phyloP scores from a whole-genome alignment of 1,140 invertebrate species.

The Amphibalanus amphitrite region DNA sequence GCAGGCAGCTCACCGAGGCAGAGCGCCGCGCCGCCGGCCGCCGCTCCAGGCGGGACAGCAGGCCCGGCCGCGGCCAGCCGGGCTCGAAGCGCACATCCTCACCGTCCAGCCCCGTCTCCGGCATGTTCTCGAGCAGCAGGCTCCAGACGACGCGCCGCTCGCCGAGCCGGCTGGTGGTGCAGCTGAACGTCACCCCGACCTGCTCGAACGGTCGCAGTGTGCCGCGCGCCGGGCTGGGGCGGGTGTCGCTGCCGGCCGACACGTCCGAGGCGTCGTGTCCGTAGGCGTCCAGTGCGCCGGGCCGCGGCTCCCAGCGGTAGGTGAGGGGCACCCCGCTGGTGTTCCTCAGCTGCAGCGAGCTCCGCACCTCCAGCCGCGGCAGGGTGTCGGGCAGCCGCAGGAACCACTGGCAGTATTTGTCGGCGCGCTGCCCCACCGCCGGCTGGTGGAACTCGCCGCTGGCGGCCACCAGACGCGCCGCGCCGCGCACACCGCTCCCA shows the following conservation, averaged over 20 bases:
- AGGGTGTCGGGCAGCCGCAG: background rate
- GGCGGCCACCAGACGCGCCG: background rate
- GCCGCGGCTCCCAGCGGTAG: background rate
- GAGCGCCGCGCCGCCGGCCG: no score
- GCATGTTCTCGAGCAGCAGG: background rate
- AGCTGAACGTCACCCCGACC: background rate
- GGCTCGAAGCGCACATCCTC: background rate
- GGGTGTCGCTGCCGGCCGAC: background rate
- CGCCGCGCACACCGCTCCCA: background rate
- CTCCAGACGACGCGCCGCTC: background rate
- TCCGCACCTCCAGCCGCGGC: background rate
- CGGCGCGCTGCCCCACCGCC: background rate
- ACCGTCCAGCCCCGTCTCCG: background rate
- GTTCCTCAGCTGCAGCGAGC: background rate
- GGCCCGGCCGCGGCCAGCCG: no score
- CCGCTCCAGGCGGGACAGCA: background rate
- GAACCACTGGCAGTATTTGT: background rate
- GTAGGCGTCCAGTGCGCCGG: background rate
- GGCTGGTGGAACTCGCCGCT: background rate
- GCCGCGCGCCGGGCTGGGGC: background rate
- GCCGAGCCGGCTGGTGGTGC: background rate
- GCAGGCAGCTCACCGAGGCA: background rate
- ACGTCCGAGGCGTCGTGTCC: background rate
- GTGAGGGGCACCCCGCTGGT: background rate
- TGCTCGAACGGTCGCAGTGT: background rate